Base-by-base conservation (phyloP, 2,888 invertebrate genomes). In the Eupithecia abbreviata region DNA sequence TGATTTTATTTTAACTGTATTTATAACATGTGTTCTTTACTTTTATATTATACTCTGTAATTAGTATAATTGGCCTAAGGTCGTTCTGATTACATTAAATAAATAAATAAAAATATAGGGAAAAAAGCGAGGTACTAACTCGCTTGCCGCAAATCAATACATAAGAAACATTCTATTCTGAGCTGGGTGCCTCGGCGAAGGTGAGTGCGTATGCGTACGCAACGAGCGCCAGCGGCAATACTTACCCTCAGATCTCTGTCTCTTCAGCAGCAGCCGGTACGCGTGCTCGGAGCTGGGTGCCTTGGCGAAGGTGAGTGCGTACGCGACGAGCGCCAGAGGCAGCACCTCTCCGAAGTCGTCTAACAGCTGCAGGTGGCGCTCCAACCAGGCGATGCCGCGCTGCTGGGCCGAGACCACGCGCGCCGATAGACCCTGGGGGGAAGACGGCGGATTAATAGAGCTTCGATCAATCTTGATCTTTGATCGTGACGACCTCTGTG, bases 121-220 rank as follows among this genome's bases (percentile, higher is more conserved):
- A 30, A 30, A 30, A 1, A 30, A 30, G 30, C 30, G 30, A 30
- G 30, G 30, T 30, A 30, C 30, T 30, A 30, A 30, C 30, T 30
- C 30, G 30, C 30, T 30, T 30, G 30, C 30, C 30, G 1, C 30
- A 30, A 30, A 30, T 30, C 30, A 30, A 30, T 30, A 30, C 30
- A 30, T 30, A 30, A 30, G 30, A 30, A 30, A 30, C 30, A 30
- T 30, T 30, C 0, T 30, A 30, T 30, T 30, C 30, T 30, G 30
- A 30, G 30, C 30, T 30, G 30, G 30, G 30, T 30, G 30, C 30
- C 30, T 30, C 30, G 30, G 30, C 30, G 83, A 97, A 93, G 88
- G 97, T 96, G 76, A 99, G 95, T 5, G 99, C 98, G 90, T 98
- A 98, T 5, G 99, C 98, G 90, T 98, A 98, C 0, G 99, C 97